Conservation (phyloP, 1,140 invertebrate species). For the Thalassaphorura encarpata region DNA sequence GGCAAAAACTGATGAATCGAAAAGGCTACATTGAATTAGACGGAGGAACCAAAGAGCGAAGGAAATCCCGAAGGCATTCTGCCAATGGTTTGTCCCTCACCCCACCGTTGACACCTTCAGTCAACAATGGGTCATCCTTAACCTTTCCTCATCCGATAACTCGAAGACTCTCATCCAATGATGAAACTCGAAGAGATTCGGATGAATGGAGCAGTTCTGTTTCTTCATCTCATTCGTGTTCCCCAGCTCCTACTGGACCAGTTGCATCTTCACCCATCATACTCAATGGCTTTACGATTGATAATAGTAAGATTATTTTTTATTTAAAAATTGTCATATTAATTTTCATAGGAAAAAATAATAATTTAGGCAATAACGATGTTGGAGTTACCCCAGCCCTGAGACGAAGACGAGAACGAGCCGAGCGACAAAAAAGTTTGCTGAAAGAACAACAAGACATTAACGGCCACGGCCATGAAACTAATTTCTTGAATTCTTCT, state of each 20-base stretch:
- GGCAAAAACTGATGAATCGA: slow-evolving; percentile 61
- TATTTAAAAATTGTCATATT: neutral
- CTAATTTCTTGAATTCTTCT: too few relatives aligned
- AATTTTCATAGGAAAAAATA: slow-evolving; percentile 18
- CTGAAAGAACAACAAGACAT: slow-evolving; percentile 56
- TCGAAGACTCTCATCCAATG: slow-evolving; percentile 25
- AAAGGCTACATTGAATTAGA: slow-evolving; percentile 43
- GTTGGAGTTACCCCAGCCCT: slow-evolving; percentile 64
- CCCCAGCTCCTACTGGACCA: slow-evolving; percentile 13
- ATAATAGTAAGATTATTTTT: slow-evolving; percentile 8
- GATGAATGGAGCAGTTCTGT: slow-evolving; percentile 24
- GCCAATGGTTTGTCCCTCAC: slow-evolving; percentile 35
- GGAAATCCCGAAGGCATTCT: slow-evolving; percentile 65
- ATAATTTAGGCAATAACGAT: slow-evolving; percentile 36
- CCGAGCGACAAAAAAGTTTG: slow-evolving; percentile 67
- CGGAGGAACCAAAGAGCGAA: slow-evolving; percentile 51
- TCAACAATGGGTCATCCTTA: slow-evolving; percentile 23
- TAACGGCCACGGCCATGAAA: slow-evolving; percentile 21
- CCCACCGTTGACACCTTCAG: slow-evolving; percentile 20
- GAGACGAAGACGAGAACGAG: slow-evolving; percentile 58
- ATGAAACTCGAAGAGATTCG: slow-evolving; percentile 21
- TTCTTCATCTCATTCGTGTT: slow-evolving; percentile 24
- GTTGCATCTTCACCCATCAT: slow-evolving; percentile 20
- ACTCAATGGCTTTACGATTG: slow-evolving; percentile 27
- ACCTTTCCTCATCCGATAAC: slow-evolving; percentile 22